These are phyloP conservation scores for Scortum barcoo DNA, from an alignment of 2,113 vertebrate species.

Conservation along the genomic window DNA sequence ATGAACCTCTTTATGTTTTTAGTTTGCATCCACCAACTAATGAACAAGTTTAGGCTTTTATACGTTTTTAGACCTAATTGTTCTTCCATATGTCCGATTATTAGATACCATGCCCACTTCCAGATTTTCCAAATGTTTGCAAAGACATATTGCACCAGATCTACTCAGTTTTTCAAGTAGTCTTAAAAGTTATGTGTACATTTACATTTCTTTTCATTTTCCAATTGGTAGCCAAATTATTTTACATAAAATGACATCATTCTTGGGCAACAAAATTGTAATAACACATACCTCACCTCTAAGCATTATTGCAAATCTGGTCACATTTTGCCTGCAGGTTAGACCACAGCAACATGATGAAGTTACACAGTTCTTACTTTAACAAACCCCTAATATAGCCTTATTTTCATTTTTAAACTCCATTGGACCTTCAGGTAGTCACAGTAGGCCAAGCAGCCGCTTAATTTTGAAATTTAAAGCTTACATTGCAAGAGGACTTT, in stretches of 20 bases:
- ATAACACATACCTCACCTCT: neutral
- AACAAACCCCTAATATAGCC: neutral
- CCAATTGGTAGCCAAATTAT: neutral
- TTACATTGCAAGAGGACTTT: neutral
- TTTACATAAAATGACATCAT: neutral
- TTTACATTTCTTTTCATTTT: neutral
- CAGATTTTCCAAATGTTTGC: neutral
- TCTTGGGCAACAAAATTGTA: neutral
- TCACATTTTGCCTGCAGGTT: conserved; percentile 1
- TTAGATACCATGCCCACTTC: neutral
- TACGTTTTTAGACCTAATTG: neutral
- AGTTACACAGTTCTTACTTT: neutral
- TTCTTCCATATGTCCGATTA: neutral
- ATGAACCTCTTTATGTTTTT: neutral
- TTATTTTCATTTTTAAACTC: neutral
- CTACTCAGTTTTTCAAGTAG: neutral
- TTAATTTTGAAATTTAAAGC: neutral
- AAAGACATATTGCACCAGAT: neutral
- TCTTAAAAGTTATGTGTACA: neutral
- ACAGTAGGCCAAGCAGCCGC: neutral
- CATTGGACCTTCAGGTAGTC: neutral
- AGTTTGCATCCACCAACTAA: neutral
- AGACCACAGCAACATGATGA: neutral
- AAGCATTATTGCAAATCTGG: neutral
- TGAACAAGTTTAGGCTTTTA: neutral